Evolutionary conservation across 2,113 vertebrate species (phyloP).

Genomic region (Ailurus styani): DNA sequence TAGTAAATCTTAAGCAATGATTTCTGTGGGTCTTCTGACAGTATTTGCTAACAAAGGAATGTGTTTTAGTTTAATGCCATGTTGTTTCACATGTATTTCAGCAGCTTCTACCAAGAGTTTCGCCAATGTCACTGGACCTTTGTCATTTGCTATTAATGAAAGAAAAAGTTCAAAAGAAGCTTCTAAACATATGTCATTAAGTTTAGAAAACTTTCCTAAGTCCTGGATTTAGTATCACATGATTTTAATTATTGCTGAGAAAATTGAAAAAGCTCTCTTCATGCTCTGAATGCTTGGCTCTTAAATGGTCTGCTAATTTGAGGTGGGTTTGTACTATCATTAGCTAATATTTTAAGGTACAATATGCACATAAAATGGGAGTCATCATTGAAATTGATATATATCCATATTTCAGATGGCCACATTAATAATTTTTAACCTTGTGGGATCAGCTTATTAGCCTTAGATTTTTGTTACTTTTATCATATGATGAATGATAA

Average conservation of each 20-base stretch:
- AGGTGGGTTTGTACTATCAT: not conserved
- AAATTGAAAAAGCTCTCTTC: not conserved
- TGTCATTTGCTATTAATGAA: slow-evolving; percentile 9
- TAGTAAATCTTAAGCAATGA: not conserved
- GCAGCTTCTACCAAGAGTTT: not conserved
- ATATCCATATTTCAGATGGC: not conserved
- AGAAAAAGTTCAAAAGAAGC: not conserved
- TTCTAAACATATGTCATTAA: not conserved
- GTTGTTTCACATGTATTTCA: slow-evolving; percentile 10
- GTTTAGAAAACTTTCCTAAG: not conserved
- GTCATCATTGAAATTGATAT: not conserved
- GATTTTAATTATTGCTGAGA: slow-evolving; percentile 30
- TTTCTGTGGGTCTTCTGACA: slow-evolving; percentile 28
- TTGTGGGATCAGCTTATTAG: not conserved
- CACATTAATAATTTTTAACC: not conserved
- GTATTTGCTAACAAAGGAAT: slow-evolving; percentile 18
- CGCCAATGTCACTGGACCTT: not conserved
- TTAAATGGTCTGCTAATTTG: not conserved
- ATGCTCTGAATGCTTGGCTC: not conserved
- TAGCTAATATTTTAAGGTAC: not conserved
- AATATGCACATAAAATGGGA: not conserved
- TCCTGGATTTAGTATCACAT: not conserved
- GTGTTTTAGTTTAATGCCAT: not conserved
- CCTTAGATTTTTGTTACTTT: slow-evolving; percentile 18
- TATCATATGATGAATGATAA: not conserved